phyloP scores from a whole-genome alignment of 2,113 vertebrate species.

The Piprites chloris region DNA sequence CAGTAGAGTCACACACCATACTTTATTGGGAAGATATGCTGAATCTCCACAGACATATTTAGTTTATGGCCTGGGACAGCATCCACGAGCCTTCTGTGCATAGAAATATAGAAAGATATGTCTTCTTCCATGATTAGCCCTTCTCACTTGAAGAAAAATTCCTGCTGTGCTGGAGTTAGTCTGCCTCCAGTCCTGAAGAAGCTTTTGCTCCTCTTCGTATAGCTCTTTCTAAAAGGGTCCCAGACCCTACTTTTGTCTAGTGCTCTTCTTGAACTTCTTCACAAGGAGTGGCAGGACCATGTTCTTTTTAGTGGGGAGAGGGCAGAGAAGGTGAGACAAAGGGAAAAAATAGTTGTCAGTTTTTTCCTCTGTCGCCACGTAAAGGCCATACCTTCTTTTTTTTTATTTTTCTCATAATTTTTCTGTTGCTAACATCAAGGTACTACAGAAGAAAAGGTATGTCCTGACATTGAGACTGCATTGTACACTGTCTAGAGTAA shows the following conservation, averaged over 20 bases:
- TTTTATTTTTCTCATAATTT: not conserved
- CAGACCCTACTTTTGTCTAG: not conserved
- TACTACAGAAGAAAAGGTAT: not conserved
- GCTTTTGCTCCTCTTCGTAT: not conserved
- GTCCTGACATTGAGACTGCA: not conserved
- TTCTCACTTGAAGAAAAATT: not conserved
- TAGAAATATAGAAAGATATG: not conserved
- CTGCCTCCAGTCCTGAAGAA: not conserved
- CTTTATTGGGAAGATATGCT: not conserved
- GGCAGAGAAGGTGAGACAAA: not conserved
- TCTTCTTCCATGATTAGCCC: not conserved
- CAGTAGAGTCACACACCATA: fast-evolving
- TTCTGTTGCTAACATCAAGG: not conserved
- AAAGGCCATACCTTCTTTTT: not conserved
- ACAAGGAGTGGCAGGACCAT: not conserved
- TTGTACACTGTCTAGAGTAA: not conserved
- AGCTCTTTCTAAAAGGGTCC: not conserved
- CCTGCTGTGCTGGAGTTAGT: not conserved
- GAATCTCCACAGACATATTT: not conserved
- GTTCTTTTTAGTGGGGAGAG: not conserved
- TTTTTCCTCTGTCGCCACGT: not conserved
- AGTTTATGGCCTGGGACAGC: not conserved
- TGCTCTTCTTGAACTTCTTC: not conserved
- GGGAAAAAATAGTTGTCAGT: fast-evolving
- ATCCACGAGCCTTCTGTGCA: not conserved